Evolutionary conservation across 2,797 vertebrate genomes (phyloP).

Genomic region (Toxotes lorentzi): DNA sequence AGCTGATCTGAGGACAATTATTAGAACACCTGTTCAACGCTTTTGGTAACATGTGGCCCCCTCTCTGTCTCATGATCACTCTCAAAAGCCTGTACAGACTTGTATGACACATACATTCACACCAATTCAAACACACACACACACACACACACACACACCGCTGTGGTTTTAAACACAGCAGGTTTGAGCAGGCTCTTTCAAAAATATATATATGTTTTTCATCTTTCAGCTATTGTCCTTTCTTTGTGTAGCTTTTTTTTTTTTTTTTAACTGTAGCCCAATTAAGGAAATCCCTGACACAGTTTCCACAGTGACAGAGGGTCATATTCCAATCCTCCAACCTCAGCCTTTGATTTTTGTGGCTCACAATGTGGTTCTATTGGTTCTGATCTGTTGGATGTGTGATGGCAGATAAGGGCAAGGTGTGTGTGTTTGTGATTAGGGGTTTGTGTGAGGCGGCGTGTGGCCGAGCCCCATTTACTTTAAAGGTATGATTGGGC

Average conservation of each 20-base stretch:
- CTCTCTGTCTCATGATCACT: constrained; percentile 48
- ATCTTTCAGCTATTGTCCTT: constrained; percentile 30
- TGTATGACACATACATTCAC: constrained; percentile 10
- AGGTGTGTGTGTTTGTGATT: constrained; percentile 49
- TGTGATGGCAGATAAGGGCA: constrained; percentile 60
- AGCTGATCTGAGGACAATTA: constrained; percentile 79
- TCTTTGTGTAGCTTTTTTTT: constrained; percentile 48
- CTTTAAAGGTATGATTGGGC: constrained; percentile 48
- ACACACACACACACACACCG: background rate
- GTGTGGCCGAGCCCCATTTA: constrained; percentile 11
- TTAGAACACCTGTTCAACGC: constrained; percentile 77
- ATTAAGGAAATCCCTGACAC: constrained; percentile 70
- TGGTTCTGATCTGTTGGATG: constrained; percentile 71
- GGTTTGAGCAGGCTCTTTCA: constrained; percentile 13
- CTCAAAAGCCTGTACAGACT: constrained; percentile 28
- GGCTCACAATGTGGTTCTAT: constrained; percentile 68
- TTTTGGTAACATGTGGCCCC: constrained; percentile 54
- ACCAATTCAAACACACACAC: background rate
- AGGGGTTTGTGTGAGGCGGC: constrained; percentile 17
- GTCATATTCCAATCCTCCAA: constrained; percentile 64
- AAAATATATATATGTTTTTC: constrained; percentile 23
- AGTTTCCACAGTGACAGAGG: constrained; percentile 73
- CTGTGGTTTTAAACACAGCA: constrained; percentile 25
- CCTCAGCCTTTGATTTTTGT: constrained; percentile 61
- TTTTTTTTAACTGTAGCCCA: constrained; percentile 54